These are phyloP conservation scores for Luscinia megarhynchos DNA, from an alignment of 2,797 vertebrate genomes.

Conservation along the genomic window DNA sequence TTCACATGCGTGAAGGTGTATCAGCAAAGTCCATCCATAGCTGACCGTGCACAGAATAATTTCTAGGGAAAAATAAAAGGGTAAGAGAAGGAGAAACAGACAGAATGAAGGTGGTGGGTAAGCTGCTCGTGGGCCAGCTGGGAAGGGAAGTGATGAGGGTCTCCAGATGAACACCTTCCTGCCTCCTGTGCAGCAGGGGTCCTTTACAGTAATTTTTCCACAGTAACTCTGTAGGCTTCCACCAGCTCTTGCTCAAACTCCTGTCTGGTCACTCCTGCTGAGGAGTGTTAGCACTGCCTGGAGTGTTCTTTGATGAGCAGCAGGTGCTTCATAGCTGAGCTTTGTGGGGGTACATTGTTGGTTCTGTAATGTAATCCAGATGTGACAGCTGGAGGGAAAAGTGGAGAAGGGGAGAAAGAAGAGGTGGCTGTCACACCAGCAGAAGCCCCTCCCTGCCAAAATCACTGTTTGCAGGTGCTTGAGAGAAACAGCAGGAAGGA, in stretches of 20 bases:
- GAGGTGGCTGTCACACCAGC: neutral
- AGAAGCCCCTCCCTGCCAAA: neutral
- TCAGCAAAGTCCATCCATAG: neutral
- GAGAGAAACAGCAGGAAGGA: neutral
- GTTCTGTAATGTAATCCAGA: neutral
- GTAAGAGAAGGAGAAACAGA: neutral
- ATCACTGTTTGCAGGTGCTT: neutral
- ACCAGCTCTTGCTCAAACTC: neutral
- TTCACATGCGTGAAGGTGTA: neutral
- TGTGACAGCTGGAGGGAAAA: neutral
- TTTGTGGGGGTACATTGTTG: neutral
- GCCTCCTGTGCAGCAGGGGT: neutral
- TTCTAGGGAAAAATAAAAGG: neutral
- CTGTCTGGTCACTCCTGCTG: rapidly evolving
- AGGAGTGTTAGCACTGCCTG: rapidly evolving
- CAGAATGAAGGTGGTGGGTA: neutral
- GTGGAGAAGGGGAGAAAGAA: neutral
- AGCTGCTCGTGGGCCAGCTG: neutral
- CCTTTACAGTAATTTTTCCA: neutral
- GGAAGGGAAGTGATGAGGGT: neutral
- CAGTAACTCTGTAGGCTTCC: neutral
- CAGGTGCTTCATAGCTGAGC: neutral
- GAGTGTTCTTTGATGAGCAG: neutral
- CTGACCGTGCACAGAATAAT: neutral
- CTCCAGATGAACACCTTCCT: neutral